Evolutionary conservation across 2,797 vertebrate species (phyloP).

Genomic region (Miichthys miiuy): DNA sequence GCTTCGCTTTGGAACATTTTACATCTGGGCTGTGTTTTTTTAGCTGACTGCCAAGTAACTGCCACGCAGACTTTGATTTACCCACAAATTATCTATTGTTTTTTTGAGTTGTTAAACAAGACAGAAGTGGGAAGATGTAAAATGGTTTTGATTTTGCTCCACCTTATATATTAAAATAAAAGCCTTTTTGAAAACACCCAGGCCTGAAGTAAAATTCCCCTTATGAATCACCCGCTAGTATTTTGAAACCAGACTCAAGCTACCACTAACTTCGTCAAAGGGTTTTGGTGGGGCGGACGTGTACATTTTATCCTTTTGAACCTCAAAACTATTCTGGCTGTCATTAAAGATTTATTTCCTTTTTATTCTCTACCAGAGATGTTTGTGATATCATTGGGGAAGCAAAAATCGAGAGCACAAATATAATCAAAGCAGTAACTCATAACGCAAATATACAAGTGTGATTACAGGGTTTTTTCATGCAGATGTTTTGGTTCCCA

Average conservation of each 20-base stretch:
- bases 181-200: conserved; percentile 40
- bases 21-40: conserved; percentile 57
- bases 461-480: conserved; percentile 46
- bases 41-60: conserved; percentile 31
- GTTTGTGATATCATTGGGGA: conserved; percentile 41
- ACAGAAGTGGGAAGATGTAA: conserved; percentile 30
- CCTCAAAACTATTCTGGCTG: conserved; percentile 55
- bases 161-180: conserved; percentile 49
- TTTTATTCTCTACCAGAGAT: conserved; percentile 37
- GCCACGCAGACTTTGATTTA: conserved; percentile 42
- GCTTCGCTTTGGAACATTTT: conserved; percentile 37
- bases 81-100: conserved; percentile 24
- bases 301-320: conserved; percentile 56
- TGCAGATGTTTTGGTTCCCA: conserved; percentile 31
- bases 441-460: conserved; percentile 51
- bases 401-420: conserved; percentile 21
- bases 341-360: conserved; percentile 56
- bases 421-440: conserved; percentile 39
- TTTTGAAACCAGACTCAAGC: conserved; percentile 65
- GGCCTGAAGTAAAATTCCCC: conserved; percentile 56
- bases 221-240: conserved; percentile 63
- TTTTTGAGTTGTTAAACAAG: conserved; percentile 37
- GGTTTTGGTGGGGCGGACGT: conserved; percentile 60
- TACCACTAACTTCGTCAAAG: conserved; percentile 62
- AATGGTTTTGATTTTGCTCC: conserved; percentile 45